phyloP scores from a whole-genome alignment of 64 coral and sea anemone species.

The Actinia equina region DNA sequence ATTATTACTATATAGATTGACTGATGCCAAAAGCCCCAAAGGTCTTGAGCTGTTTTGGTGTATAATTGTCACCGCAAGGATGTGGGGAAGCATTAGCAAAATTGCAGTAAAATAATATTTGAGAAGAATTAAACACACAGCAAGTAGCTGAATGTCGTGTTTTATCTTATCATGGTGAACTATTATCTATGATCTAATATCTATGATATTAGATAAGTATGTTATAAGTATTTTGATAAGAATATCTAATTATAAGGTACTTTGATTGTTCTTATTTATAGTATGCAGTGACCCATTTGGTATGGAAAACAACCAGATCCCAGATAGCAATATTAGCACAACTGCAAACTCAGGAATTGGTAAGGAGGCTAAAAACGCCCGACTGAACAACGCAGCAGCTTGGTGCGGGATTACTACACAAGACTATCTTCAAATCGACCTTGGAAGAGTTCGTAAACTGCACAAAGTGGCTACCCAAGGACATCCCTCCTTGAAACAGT shows the following conservation, averaged over 20 bases:
- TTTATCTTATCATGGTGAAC: no score
- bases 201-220: no score
- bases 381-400: conserved; percentile 20
- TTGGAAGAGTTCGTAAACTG: conserved; percentile 12
- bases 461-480: conserved; percentile 35
- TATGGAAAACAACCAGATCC: conserved; percentile 17
- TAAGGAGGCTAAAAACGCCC: conserved; percentile 29
- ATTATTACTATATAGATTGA: no score
- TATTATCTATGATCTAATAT: neutral
- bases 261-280: neutral
- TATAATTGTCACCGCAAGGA: no score
- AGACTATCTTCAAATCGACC: conserved; percentile 35
- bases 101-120: no score
- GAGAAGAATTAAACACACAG: no score
- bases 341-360: conserved; percentile 8
- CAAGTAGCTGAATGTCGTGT: no score
- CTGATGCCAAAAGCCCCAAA: no score
- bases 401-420: conserved; percentile 18
- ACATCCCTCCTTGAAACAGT: neutral
- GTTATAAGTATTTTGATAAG: neutral
- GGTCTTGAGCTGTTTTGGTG: no score
- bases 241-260: no score
- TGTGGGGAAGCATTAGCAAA: no score
- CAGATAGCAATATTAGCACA: conserved; percentile 23
- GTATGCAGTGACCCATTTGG: conserved; percentile 39